phyloP scores from a whole-genome alignment of 2,113 vertebrate species.

The Rana temporaria region DNA sequence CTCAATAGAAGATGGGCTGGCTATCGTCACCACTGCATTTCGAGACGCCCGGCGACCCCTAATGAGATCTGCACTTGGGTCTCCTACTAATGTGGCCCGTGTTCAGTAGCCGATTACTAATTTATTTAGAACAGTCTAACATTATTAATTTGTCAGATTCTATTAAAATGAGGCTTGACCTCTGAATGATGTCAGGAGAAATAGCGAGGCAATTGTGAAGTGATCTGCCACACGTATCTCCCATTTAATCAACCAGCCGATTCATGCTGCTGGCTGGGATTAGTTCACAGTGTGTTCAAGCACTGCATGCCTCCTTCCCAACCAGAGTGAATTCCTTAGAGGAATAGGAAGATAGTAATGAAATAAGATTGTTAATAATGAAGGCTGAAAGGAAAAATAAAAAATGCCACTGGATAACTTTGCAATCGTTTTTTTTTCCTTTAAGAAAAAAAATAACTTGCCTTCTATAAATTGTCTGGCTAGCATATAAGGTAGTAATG shows the following conservation, averaged over 20 bases:
- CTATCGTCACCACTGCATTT: too few species aligned
- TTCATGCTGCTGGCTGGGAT: not conserved
- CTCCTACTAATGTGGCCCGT: not conserved
- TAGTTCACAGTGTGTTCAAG: too few species aligned
- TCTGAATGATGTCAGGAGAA: constrained; percentile 9
- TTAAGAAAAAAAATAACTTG: too few species aligned
- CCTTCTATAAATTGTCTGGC: too few species aligned
- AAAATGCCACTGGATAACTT: not conserved
- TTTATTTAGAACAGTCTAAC: not conserved
- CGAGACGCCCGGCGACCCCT: too few species aligned
- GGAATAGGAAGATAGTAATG: not conserved
- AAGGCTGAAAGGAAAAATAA: not conserved
- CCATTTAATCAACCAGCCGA: constrained; percentile 1
- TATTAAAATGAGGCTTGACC: constrained; percentile 25
- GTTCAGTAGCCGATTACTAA: not conserved
- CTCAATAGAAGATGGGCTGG: too few species aligned
- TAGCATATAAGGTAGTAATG: too few species aligned
- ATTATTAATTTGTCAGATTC: constrained; percentile 28
- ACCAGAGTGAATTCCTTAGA: not conserved
- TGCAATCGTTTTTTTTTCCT: too few species aligned
- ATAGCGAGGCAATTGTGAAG: constrained; percentile 26
- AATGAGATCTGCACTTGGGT: too few species aligned
- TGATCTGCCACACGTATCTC: not conserved
- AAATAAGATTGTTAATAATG: not conserved
- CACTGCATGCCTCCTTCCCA: too few species aligned